Percentiles rank a stretch among this genome's conserved stretches.
These are phyloP conservation scores for Ophiothrix spiculata DNA, from an alignment of 35 echinoderm and acorn worm species.

Conservation along the genomic window DNA sequence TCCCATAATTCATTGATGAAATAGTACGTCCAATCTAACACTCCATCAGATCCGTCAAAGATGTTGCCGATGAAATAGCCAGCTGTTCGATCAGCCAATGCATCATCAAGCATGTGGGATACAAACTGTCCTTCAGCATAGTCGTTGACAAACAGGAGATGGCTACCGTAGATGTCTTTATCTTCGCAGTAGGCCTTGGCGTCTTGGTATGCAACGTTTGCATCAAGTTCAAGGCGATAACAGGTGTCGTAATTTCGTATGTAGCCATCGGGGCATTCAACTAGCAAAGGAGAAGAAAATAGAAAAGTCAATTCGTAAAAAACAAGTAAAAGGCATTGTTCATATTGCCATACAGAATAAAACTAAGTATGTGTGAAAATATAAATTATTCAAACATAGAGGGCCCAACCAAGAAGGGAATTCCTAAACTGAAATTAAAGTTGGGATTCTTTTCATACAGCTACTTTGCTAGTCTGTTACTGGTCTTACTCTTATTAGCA, in stretches of 20 bases:
- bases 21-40: conserved; percentile 49
- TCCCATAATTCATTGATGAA: background rate
- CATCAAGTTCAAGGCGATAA: conserved; percentile 60
- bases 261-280: conserved; percentile 76
- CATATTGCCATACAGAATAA: background rate
- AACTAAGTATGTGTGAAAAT: background rate
- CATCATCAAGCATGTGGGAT: conserved; percentile 45
- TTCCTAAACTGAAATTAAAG: background rate
- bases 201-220: conserved; percentile 40
- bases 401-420: background rate
- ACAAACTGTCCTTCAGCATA: conserved; percentile 44
- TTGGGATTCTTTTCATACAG: background rate
- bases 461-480: background rate
- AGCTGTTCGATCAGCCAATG: conserved; percentile 7
- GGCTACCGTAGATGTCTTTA: conserved; percentile 66
- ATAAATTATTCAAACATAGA: background rate
- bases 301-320: background rate
- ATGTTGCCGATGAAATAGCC: conserved; percentile 45
- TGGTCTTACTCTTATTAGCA: too few relatives aligned
- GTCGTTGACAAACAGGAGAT: conserved; percentile 65
- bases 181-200: conserved; percentile 69
- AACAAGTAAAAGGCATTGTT: background rate
- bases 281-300: conserved; percentile 18
- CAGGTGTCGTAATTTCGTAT: conserved; percentile 74
- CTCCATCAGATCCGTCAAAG: background rate